Evolutionary conservation across 2,888 invertebrate species (phyloP), one percentile per base, ranked within the genome.

Genomic region (Brachylomia viminalis): DNA sequence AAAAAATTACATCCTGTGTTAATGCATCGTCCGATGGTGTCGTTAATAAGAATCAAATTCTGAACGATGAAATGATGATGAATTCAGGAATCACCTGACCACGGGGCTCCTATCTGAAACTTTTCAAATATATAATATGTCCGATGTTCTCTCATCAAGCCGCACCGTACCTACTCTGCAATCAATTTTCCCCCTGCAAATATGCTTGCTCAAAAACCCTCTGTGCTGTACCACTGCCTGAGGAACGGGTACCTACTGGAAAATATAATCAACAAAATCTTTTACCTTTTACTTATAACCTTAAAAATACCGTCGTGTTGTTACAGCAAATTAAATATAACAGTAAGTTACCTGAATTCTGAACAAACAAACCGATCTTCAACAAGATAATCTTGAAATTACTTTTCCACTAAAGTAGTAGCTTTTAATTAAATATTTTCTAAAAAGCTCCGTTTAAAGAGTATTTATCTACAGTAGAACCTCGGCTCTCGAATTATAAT

Each of bases 371-470:
- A 49, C 38, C 30, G 27, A 23, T n/a, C 38, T 42, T 49, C 47
- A 49, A 58, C 58, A n/a, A 65, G n/a, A 30, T 65, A 2, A 30
- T 58, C 47, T 38, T 61, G 23, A 54, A 77, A 77, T 52, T 67
- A 23, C 33, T 59, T 76, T 49, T 68, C 20, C 38, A 49, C 30
- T 56, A 62, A 56, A 75, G 17, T 56, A 74, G 42, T 62, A 38
- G 33, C 0, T 30, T 52, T 77, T 77, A 68, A 76, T 68, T 61
- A 54, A 76, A 68, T 68, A 52, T 61, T 77, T 52, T 27, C 27
- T 61, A 33, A 45, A 77, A 59, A 27, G 15, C 17, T 49, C 15
- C 8, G 1, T 42, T 8, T 45, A 23, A 66, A 76, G 30, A 42
- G 30, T 59, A 27, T 42, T 76, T 49, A 52, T 76, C 52, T 45